Evolutionary conservation across 2,888 invertebrate species (phyloP).

Genomic region (Anthrax anthrax): DNA sequence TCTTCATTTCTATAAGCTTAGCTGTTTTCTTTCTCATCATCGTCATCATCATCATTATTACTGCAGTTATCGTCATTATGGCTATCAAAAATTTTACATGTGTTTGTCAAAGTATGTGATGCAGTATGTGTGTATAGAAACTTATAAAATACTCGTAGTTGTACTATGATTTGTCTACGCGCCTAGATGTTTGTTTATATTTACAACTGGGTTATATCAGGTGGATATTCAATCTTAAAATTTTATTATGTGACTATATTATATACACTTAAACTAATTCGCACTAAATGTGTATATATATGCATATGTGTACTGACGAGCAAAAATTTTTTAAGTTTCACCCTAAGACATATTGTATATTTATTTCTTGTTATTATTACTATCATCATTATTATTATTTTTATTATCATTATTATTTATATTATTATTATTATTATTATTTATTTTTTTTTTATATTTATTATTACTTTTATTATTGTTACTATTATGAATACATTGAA

Average conservation of each 20-base stretch:
- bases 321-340: not conserved
- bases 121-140: too few species aligned
- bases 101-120: too few species aligned
- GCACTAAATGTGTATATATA: too few species aligned
- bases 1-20: not conserved
- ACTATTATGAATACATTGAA: too few species aligned
- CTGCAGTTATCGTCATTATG: slow-evolving; percentile 4
- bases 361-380: not conserved
- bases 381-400: not conserved
- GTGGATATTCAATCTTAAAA: not conserved
- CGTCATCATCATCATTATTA: not conserved
- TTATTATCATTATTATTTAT: not conserved
- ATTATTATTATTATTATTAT: too few species aligned
- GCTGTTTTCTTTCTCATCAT: not conserved
- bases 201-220: too few species aligned
- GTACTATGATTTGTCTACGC: not conserved
- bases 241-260: not conserved
- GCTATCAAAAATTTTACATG: not conserved
- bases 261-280: too few species aligned
- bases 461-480: too few species aligned
- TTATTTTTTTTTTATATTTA: too few species aligned
- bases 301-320: not conserved
- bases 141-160: not conserved
- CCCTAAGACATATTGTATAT: not conserved
- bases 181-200: not conserved